Evolutionary conservation across 2,797 vertebrate genomes (phyloP).

Genomic region (Betta splendens): DNA sequence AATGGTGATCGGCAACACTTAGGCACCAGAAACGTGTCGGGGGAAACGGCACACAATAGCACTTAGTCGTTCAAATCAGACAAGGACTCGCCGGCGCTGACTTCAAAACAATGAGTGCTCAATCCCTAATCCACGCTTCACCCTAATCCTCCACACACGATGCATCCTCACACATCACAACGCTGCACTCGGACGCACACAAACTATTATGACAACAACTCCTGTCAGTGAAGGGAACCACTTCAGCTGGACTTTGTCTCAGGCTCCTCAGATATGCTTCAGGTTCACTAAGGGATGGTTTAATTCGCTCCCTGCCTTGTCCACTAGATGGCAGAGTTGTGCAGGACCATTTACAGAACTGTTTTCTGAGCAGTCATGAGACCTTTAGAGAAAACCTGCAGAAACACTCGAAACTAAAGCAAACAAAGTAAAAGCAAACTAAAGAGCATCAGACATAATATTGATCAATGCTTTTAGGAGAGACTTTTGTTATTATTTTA

Average conservation of each 20-base stretch:
- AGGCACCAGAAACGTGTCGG: neutral
- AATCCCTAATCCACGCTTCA: slow-evolving; percentile 56
- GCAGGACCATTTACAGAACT: slow-evolving; percentile 6
- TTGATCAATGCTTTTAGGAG: too few relatives aligned
- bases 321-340: slow-evolving; percentile 71
- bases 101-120: slow-evolving; percentile 54
- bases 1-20: slow-evolving; percentile 22
- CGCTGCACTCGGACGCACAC: neutral
- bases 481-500: too few relatives aligned
- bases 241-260: slow-evolving; percentile 3
- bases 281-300: neutral
- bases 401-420: too few relatives aligned
- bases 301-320: slow-evolving; percentile 9
- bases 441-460: too few relatives aligned
- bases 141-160: slow-evolving; percentile 59
- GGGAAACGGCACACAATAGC: slow-evolving; percentile 7
- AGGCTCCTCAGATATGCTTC: neutral
- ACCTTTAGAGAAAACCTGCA: too few relatives aligned
- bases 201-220: slow-evolving; percentile 1
- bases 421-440: too few relatives aligned
- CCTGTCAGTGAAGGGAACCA: slow-evolving; percentile 4
- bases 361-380: too few relatives aligned
- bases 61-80: slow-evolving; percentile 44
- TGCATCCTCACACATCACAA: slow-evolving; percentile 23
- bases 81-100: slow-evolving; percentile 35